Evolutionary conservation across 2,113 vertebrate genomes (phyloP).

Genomic region (Tyto alba): DNA sequence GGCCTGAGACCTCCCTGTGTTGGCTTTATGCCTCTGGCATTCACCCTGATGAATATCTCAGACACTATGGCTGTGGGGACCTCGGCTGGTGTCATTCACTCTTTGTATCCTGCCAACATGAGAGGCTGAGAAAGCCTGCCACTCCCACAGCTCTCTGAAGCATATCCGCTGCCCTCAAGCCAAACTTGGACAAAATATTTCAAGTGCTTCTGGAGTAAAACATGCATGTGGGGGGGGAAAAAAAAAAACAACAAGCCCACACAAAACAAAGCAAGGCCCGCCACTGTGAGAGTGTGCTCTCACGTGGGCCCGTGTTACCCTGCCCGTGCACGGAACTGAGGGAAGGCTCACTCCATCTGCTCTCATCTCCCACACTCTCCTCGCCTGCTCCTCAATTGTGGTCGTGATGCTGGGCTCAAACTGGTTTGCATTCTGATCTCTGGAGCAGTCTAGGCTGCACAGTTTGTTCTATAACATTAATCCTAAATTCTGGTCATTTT

Average conservation of each 20-base stretch:
- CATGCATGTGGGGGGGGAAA: too few species aligned
- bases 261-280: background rate
- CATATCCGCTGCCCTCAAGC: background rate
- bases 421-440: background rate
- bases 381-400: background rate
- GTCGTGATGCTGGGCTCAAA: background rate
- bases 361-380: background rate
- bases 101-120: background rate
- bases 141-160: background rate
- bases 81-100: background rate
- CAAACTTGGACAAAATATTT: background rate
- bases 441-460: background rate
- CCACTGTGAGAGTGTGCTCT: background rate
- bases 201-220: background rate
- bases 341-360: background rate
- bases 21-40: conserved; percentile 8
- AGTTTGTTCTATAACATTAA: background rate
- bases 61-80: background rate
- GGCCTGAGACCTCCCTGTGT: background rate
- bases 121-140: background rate
- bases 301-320: rapidly evolving
- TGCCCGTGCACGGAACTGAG: background rate
- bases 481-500: background rate
- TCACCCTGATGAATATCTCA: background rate
- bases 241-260: background rate